These are phyloP conservation scores for Drosophila austrosaltans DNA, from an alignment of 2,888 invertebrate species.

Conservation along the genomic window DNA sequence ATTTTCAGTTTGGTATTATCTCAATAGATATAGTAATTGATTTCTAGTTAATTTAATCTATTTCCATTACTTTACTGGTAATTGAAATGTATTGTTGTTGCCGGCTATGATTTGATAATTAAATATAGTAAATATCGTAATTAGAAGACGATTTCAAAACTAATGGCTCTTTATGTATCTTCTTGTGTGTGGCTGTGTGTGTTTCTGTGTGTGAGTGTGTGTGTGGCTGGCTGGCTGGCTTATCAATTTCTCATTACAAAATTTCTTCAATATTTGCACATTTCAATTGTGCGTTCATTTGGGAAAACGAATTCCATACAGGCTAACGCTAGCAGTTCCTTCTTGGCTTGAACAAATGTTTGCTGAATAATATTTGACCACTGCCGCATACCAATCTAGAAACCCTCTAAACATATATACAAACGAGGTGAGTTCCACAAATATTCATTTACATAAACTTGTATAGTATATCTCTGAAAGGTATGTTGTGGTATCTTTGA, in stretches of 20 bases:
- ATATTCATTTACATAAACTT: neutral
- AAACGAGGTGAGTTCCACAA: conserved; percentile 16
- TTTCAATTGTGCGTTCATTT: conserved; percentile 5
- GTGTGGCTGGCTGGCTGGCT: neutral
- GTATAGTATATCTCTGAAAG: no score
- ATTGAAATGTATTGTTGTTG: no score
- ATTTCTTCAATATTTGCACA: conserved; percentile 38
- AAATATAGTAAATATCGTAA: no score
- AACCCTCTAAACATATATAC: conserved; percentile 64
- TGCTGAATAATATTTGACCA: conserved; percentile 72
- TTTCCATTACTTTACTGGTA: no score
- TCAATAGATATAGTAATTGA: no score
- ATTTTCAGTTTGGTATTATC: no score
- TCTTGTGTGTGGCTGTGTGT: neutral
- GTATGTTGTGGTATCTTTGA: no score
- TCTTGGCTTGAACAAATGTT: conserved; percentile 60
- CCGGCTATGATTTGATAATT: no score
- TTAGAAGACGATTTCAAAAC: no score
- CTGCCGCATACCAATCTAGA: conserved; percentile 66
- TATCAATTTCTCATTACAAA: neutral
- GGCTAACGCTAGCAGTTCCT: conserved; percentile 26
- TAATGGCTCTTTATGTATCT: neutral
- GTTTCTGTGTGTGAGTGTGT: neutral
- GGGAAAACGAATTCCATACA: neutral
- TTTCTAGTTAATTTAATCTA: no score